These are phyloP conservation scores for Ptychochromis oligacanthus DNA, from an alignment of 2,113 vertebrate genomes.

Conservation along the genomic window DNA sequence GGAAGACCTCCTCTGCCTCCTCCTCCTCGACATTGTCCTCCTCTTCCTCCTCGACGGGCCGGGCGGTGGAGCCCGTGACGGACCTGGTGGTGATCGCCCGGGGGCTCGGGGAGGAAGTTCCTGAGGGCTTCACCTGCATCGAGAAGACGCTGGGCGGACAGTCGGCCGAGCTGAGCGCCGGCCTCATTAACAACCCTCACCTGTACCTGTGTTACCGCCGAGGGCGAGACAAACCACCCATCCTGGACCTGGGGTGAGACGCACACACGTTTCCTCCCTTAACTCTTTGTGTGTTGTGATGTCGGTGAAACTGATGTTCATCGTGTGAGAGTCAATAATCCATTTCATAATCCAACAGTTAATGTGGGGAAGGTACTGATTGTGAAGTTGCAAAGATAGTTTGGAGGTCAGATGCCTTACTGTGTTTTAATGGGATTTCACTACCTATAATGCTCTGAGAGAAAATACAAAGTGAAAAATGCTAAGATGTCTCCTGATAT, in stretches of 20 bases:
- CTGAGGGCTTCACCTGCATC: slow-evolving; percentile 96
- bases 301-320: too few species aligned
- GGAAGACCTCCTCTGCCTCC: slow-evolving; percentile 40
- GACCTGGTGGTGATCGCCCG: slow-evolving; percentile 91
- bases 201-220: slow-evolving; percentile 92
- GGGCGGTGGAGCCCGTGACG: slow-evolving; percentile 86
- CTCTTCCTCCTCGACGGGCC: slow-evolving; percentile 46
- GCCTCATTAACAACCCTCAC: slow-evolving; percentile 92
- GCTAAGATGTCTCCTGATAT: too few species aligned
- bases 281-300: too few species aligned
- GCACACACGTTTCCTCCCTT: background rate
- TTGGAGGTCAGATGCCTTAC: too few species aligned
- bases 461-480: too few species aligned
- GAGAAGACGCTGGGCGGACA: slow-evolving; percentile 87
- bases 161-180: slow-evolving; percentile 88
- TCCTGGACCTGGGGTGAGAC: slow-evolving; percentile 89
- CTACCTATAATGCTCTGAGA: too few species aligned
- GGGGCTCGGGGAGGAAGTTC: slow-evolving; percentile 91
- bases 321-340: too few species aligned
- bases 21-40: slow-evolving; percentile 30
- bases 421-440: too few species aligned
- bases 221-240: slow-evolving; percentile 87
- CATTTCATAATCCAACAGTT: too few species aligned
- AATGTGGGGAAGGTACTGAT: too few species aligned
- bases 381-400: too few species aligned